Percentiles rank a stretch among this genome's conserved stretches.
Conservation (phyloP, 2,797 vertebrate species). For the Pteronotus mesoamericanus region DNA sequence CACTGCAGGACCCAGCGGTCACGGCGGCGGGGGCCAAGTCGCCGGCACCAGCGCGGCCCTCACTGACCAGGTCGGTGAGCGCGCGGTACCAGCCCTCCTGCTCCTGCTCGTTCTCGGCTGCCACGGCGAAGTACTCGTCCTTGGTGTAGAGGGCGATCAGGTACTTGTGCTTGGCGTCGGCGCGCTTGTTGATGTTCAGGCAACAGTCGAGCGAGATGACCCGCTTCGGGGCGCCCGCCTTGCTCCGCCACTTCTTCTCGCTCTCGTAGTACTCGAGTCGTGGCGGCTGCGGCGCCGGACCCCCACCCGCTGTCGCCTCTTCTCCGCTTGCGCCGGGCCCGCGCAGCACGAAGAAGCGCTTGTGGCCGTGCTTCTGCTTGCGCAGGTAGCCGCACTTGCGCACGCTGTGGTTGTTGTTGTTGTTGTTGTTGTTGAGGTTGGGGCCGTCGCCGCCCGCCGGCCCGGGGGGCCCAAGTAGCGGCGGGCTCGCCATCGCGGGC, state of each 20-base stretch:
- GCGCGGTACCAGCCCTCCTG: constrained; percentile 95
- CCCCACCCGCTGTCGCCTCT: constrained; percentile 78
- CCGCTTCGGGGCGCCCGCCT: constrained; percentile 92
- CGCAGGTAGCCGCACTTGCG: constrained; percentile 96
- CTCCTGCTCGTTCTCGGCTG: constrained; percentile 94
- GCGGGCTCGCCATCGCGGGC: constrained; percentile 93
- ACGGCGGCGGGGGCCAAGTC: constrained; percentile 66
- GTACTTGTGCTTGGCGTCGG: constrained; percentile 96
- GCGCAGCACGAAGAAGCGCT: constrained; percentile 94
- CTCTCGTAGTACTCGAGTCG: constrained; percentile 98
- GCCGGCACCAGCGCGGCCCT: constrained; percentile 86
- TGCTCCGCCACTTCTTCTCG: constrained; percentile 99
- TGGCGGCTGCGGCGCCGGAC: constrained; percentile 85
- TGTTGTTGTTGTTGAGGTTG: constrained; percentile 82
- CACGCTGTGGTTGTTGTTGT: constrained; percentile 83
- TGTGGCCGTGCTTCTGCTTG: constrained; percentile 98
- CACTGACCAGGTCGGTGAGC: constrained; percentile 90
- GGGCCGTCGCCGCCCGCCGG: constrained; percentile 74
- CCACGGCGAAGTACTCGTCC: constrained; percentile 98
- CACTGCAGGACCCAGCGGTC: constrained; percentile 74
- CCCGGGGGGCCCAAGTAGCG: constrained; percentile 77
- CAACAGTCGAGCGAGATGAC: constrained; percentile 94
- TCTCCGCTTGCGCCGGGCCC: constrained; percentile 85
- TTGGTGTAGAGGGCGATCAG: constrained; percentile 97
- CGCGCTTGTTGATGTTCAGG: constrained; percentile 96